A percentile compares a stretch with the other conserved stretches of the same genome.
phyloP scores from a whole-genome alignment of 2,888 invertebrate genomes.

The Ophion obscuratus region DNA sequence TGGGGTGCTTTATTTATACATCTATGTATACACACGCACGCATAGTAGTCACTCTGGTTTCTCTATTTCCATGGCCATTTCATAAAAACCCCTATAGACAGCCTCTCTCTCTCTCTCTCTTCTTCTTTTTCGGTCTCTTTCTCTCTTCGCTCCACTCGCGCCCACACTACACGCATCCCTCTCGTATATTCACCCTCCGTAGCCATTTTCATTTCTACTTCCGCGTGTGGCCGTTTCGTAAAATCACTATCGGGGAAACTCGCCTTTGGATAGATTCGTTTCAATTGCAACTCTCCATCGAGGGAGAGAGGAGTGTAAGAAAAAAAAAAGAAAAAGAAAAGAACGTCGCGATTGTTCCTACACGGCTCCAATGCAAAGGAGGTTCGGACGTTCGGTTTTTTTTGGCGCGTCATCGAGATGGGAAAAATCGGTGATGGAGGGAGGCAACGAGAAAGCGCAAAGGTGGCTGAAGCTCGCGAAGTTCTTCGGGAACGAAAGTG shows the following conservation, averaged over 20 bases:
- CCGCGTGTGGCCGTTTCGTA: constrained; percentile 6
- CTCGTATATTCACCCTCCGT: constrained; percentile 33
- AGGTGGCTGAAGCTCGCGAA: constrained; percentile 58
- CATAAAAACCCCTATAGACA: constrained; percentile 52
- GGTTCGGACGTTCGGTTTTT: constrained; percentile 9
- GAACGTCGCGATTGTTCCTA: neutral
- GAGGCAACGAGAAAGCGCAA: constrained; percentile 38
- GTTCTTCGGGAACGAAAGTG: constrained; percentile 43
- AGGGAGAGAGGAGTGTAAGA: neutral
- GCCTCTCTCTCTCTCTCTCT: constrained; percentile 27
- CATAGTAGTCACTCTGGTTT: constrained; percentile 11
- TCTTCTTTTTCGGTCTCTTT: constrained; percentile 4
- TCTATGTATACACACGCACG: constrained; percentile 13
- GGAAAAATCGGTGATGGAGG: constrained; percentile 25
- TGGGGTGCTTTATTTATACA: constrained; percentile 42
- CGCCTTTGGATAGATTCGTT: constrained; percentile 7
- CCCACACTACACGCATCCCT: constrained; percentile 1
- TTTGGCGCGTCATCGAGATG: constrained; percentile 33
- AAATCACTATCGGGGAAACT: constrained; percentile 9
- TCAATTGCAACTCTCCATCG: constrained; percentile 9
- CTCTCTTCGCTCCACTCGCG: neutral
- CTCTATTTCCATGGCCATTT: constrained; percentile 48
- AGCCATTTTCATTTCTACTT: constrained; percentile 35
- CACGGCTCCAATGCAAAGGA: constrained; percentile 8
- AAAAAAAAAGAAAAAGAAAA: constrained; percentile 1